Conservation (phyloP, 92 coral and sea anemone species). For the Palythoa heliodiscus region DNA sequence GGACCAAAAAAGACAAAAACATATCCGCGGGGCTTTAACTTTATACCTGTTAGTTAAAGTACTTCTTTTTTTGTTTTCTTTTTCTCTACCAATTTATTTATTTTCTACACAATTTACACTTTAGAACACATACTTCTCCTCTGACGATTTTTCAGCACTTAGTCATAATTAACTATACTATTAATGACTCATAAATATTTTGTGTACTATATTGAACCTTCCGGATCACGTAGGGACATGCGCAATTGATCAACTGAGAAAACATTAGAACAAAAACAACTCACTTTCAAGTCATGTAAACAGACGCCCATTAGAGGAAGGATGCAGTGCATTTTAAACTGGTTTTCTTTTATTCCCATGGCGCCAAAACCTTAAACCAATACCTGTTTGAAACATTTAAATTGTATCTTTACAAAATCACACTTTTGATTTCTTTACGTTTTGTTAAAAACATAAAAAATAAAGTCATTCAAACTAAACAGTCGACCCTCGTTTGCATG, state of each 20-base stretch:
- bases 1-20: not conserved
- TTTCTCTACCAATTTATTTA: no score
- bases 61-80: no score
- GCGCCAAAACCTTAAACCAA: slow-evolving; percentile 6
- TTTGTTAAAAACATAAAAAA: not conserved
- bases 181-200: not conserved
- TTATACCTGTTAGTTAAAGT: no score
- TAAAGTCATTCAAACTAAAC: no score
- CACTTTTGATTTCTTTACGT: no score
- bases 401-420: not conserved
- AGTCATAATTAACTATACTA: not conserved
- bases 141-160: not conserved
- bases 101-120: not conserved
- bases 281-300: slow-evolving; percentile 22
- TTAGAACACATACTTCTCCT: not conserved
- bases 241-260: not conserved
- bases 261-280: not conserved
- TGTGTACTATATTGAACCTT: not conserved
- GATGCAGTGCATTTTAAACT: not conserved
- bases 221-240: slow-evolving; percentile 35
- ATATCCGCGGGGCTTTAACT: no score
- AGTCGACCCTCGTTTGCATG: no score
- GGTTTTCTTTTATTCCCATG: not conserved
- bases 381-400: not conserved
- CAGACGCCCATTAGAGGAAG: slow-evolving; percentile 1